Percentiles rank a stretch among this genome's conserved stretches.
These are phyloP conservation scores for Drosophila mauritiana DNA, from an alignment of 1,140 invertebrate genomes.

Conservation along the genomic window DNA sequence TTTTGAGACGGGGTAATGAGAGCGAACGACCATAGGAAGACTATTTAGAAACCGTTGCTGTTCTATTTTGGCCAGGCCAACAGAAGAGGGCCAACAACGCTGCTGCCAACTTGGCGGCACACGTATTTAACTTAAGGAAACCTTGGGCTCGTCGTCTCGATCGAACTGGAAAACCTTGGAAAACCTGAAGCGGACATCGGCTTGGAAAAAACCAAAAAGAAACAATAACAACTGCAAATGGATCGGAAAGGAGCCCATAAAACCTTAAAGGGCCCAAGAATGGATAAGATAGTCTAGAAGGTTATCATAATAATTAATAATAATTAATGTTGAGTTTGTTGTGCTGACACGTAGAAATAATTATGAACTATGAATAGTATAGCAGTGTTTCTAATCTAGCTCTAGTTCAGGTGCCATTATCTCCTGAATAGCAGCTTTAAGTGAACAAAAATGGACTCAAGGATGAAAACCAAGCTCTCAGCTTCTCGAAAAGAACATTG, in stretches of 20 bases:
- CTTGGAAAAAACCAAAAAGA: constrained; percentile 14
- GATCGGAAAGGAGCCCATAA: constrained; percentile 17
- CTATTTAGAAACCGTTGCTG: constrained; percentile 82
- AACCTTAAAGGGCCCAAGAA: constrained; percentile 4
- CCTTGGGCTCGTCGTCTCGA: constrained; percentile 64
- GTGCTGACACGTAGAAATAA: not conserved
- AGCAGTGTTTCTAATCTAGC: not conserved
- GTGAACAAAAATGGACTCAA: no score
- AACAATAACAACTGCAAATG: constrained; percentile 6
- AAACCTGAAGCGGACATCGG: constrained; percentile 61
- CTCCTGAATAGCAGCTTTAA: no score
- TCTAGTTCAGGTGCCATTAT: not conserved
- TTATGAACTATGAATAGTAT: not conserved
- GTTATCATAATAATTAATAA: not conserved
- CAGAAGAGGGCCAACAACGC: constrained; percentile 59
- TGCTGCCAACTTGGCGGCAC: constrained; percentile 39
- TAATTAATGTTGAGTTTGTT: not conserved
- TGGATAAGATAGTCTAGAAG: not conserved
- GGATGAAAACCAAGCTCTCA: no score
- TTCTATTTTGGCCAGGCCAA: constrained; percentile 82
- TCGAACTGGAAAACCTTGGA: constrained; percentile 80
- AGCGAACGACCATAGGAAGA: constrained; percentile 13
- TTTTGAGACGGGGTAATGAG: constrained; percentile 3
- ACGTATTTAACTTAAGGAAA: constrained; percentile 60
- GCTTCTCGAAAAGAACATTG: no score